A percentile compares a stretch with the other conserved stretches of the same genome.
Evolutionary conservation across 2,113 vertebrate species (phyloP).

Genomic region (Nannospalax galili): DNA sequence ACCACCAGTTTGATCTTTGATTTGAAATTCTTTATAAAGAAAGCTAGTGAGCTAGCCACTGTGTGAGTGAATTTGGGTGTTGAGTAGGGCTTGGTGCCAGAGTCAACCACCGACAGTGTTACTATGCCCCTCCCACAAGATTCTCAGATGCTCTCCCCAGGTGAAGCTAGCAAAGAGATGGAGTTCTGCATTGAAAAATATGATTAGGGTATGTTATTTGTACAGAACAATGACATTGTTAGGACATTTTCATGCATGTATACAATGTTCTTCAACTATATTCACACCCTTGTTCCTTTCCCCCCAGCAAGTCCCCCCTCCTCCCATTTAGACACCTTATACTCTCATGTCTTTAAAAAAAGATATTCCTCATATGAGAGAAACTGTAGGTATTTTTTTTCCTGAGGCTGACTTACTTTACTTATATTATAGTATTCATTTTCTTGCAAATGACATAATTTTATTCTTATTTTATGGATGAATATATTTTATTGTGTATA

Average conservation of each 20-base stretch:
- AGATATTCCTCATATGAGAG: not conserved
- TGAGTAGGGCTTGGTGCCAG: not conserved
- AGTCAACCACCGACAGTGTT: not conserved
- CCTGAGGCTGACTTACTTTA: not conserved
- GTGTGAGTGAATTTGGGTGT: not conserved
- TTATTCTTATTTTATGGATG: not conserved
- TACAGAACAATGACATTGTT: not conserved
- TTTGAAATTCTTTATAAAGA: not conserved
- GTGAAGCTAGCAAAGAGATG: not conserved
- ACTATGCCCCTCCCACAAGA: not conserved
- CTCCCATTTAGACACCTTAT: not conserved
- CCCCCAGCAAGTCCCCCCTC: not conserved
- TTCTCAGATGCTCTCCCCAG: not conserved
- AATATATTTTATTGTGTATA: not conserved
- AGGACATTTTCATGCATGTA: not conserved
- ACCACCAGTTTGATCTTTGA: not conserved
- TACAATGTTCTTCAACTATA: not conserved
- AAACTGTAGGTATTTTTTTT: not conserved
- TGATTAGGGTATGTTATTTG: not conserved
- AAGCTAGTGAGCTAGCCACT: not conserved
- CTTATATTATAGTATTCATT: not conserved
- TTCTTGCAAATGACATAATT: not conserved
- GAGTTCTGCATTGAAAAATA: not conserved
- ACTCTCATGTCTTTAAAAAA: not conserved
- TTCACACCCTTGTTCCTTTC: not conserved